Base-by-base conservation (phyloP, 1,140 invertebrate species). In the Bombus vancouverensis region DNA sequence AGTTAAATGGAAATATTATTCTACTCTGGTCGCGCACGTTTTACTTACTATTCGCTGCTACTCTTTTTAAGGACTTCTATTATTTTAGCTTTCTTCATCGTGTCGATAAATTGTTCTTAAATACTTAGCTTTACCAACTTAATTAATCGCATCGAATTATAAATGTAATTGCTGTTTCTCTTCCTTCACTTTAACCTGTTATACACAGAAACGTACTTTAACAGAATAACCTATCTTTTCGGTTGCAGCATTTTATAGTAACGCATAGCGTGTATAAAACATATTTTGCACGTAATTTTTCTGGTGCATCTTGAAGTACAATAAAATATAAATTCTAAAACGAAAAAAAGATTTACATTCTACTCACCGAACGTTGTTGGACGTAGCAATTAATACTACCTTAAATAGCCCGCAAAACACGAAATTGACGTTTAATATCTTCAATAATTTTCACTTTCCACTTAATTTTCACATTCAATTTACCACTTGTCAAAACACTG, bases 1-100 rank as follows among this genome's bases (percentile, higher is more conserved):
- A 84, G 82, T 57, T 42, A 78, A 87, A 79, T 79, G 81, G 72
- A 80, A 87, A 85, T 87, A 85, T 87, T 85, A 80, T 87, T 87
- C 70, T 59, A 39, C 39, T 42, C 34, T 71, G 65, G 6, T n/a
- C 37, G 42, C 28, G 9, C 28, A 18, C 53, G 28, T 75, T 53
- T 25, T 42, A 15, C n/a, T 44, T 53, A 75, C 44, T 25, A 34
- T 53, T 28, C 32, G 15, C 32, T 75, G 9, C 39, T 66, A n/a
- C 37, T 47, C 59, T 59, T 76, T 37, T 53, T 53, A n/a, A 44
- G 32, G 15, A 57, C 37, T 37, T 2, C n/a, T 66, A 32, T 70
- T 68, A 70, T 42, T 25, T n/a, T 25, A n/a, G 15, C 8, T 22
- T 25, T 32, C 39, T 81, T 39, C 32, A 2, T 44, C 34, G 47